Percentiles rank a stretch among this genome's conserved stretches.
Conservation (phyloP, 2,888 invertebrate species). For the Lypha dubia region DNA sequence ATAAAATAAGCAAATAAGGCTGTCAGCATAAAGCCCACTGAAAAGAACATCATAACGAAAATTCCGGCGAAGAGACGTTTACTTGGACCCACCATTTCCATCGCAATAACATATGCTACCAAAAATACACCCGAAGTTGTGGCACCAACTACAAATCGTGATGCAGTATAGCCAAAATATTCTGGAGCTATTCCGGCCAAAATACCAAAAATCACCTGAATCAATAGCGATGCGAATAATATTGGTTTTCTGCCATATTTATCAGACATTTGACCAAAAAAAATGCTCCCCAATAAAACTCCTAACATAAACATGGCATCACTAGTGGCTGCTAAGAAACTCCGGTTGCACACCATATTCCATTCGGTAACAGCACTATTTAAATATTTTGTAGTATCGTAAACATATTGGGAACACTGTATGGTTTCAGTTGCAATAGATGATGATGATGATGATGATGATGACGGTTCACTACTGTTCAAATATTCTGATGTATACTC, state of each 20-base stretch:
- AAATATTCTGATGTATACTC: slow-evolving; percentile 81
- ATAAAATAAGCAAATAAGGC: slow-evolving; percentile 88
- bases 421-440: slow-evolving; percentile 76
- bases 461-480: slow-evolving; percentile 76
- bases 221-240: slow-evolving; percentile 88
- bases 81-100: slow-evolving; percentile 89
- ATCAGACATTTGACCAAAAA: slow-evolving; percentile 89
- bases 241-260: slow-evolving; percentile 89
- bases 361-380: slow-evolving; percentile 88
- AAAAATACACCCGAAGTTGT: slow-evolving; percentile 91
- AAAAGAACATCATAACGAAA: slow-evolving; percentile 90
- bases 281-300: slow-evolving; percentile 88
- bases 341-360: slow-evolving; percentile 87
- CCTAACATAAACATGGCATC: slow-evolving; percentile 88
- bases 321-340: slow-evolving; percentile 86
- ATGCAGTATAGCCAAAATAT: slow-evolving; percentile 87
- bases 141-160: slow-evolving; percentile 88
- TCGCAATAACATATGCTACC: slow-evolving; percentile 91
- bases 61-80: slow-evolving; percentile 89
- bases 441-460: not conserved
- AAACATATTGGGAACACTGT: slow-evolving; percentile 85
- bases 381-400: slow-evolving; percentile 85
- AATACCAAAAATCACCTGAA: slow-evolving; percentile 88
- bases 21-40: slow-evolving; percentile 88
- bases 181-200: slow-evolving; percentile 88